Evolutionary conservation across 2,113 vertebrate genomes (phyloP), one percentile per base, ranked within the genome.

Genomic region (Lonchura striata): DNA sequence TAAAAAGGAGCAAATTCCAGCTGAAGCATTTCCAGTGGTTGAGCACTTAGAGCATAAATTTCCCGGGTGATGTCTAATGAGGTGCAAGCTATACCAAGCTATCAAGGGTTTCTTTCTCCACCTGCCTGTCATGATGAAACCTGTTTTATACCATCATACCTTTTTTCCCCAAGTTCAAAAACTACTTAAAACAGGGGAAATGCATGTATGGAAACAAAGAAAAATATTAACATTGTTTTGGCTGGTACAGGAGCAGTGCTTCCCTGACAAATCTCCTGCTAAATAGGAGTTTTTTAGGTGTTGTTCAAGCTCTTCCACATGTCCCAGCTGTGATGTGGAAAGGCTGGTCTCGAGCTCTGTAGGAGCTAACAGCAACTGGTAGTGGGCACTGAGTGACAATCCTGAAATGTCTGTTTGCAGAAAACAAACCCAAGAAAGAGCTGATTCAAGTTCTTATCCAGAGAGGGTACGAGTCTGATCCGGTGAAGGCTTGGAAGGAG

Each of bases 381-480:
- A 30, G 30, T 23, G 33, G 24, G 56, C 47, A 63, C 20, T 91
- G 71, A 78, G 54, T 84, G 44, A 39, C 75, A 81, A 96, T 56
- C 63, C 35, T 53, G 76, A 70, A 92, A 91, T 82, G 41, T 96
- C 82, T 97, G 4, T 66, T 95, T 93, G 56, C 90, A 99, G 99
- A 99, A 97, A 99, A 99, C 97, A 99, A 99, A 72, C 99, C 99
- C 59, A 99, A 99, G 97, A 99, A 99, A 92, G 99, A 99, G 71
- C 91, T 99, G 91, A 99, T 99, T 90, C 97, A 98, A 93, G 98
- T 99, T 97, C 98, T 99, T 54, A 97, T 99, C 89, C 71, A 99
- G 94, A 99, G 99, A 97, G 99, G 99, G 42, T 99, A 99, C 6
- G 99, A 99, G 95, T 99, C 99, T 0, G 99, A 99, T 90, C 99